Base-by-base conservation (phyloP, 2,113 vertebrate genomes). In the Shinisaurus crocodilurus region DNA sequence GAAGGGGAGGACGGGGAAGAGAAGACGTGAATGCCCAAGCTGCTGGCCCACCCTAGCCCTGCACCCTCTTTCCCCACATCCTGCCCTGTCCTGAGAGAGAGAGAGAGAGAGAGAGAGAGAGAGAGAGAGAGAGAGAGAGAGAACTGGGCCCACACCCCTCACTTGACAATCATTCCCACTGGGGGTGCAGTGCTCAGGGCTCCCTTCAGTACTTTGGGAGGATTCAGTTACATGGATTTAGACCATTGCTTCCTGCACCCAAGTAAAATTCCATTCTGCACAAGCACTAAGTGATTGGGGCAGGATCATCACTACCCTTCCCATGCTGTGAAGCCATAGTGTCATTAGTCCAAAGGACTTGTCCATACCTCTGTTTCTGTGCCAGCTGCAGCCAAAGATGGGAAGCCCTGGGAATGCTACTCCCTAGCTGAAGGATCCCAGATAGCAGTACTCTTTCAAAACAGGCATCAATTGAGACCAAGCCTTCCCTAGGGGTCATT, bases 1-100 rank as follows among this genome's bases (percentile, higher is more conserved):
- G 98, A 99, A 79, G 90, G 63, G 32, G 20, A 2, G n/a, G 16
- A n/a, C 34, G 45, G 29, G 40, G 43, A 70, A 67, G 45, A 69
- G 75, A 74, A 23, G 40, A 45, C 40, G 43, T 63, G 57, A 29
- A 37, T 84, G 81, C 88, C n/a, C 74, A 86, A 80, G 89, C 45
- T 90, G 75, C 65, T 90, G 60, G 74, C 89, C 63, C 37, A n/a
- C 75, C 45, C 63, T 70, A 79, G 37, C 27, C 65, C 83, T 80
- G 89, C 65, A 79, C 57, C 76, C 34, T 70, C 65, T n/a, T 54
- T n/a, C 43, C 45, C 76, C 34, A 37, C 75, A 50, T 48, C 34
- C 77, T 80, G 43, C 50, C 89, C 74, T 85, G 74, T 54, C 45
- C 57, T 50, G 75, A 76, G 3, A 63, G 27, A 88, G 84, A 84